Evolutionary conservation across 2,888 invertebrate genomes (phyloP), one percentile per base, ranked within the genome.

Genomic region (Rhodophaea formosa): DNA sequence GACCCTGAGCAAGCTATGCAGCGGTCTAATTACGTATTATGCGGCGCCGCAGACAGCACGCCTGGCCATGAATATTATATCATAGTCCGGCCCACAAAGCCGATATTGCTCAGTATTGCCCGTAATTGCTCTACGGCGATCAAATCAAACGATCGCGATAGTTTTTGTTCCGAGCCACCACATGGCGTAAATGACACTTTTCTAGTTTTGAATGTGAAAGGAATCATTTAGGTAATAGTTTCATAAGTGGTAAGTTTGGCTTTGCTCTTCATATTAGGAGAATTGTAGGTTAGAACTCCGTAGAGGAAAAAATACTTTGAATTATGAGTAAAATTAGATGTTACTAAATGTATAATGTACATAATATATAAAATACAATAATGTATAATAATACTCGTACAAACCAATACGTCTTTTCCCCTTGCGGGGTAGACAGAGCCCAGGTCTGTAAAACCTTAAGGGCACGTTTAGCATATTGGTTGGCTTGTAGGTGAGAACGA

Each of bases 21-120:
- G 87, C 83, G 88, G n/a, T 89, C 87, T 90, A 88, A 89, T 90
- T 87, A 88, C 86, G 86, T 84, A 88, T 2, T 86, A 88, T 84
- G 86, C 87, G 83, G 84, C 82, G 81, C 84, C 79, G 82, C 84
- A 87, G 84, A 82, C 83, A 72, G 76, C 80, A 75, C 76, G 84
- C 78, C n/a, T 82, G 80, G 77, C 83, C 83, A 87, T 88, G 88
- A 87, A 88, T 89, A 88, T 89, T 87, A 86, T 86, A 88, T 88
- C 84, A 80, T 70, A 71, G 77, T 67, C 74, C 75, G 70, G 78
- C 79, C 81, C 75, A 80, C 78, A 77, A 68, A n/a, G 71, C 69
- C n/a, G n/a, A n/a, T 72, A 84, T 86, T 84, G 85, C 79, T 73
- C 71, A 66, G 67, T 65, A 58, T 65, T 65, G 62, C 65, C 62